Evolutionary conservation across 1,140 invertebrate genomes (phyloP), one percentile per base, ranked within the genome.

Genomic region (Ephestia elutella): DNA sequence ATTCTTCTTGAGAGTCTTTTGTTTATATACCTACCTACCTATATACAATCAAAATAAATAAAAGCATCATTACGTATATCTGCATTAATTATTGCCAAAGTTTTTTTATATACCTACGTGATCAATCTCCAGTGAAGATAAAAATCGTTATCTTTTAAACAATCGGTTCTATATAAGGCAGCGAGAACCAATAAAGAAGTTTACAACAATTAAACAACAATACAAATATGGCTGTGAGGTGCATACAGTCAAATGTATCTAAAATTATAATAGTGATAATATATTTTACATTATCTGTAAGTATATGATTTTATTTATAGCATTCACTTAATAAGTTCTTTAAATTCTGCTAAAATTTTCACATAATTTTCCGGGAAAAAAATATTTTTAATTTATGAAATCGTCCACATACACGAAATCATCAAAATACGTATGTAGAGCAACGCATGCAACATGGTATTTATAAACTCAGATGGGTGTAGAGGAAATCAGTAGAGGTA

Each of bases 61-160:
- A 11, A 44, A n/a, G n/a, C n/a, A n/a, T n/a, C n/a, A n/a, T n/a
- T n/a, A n/a, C n/a, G n/a, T n/a, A n/a, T n/a, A n/a, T n/a, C n/a
- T n/a, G n/a, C n/a, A 15, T 1, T 13, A n/a, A 44, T 15, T 15
- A 44, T 15, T 44, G 38, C 13, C 38, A 35, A 35, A 15, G 5
- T 44, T 44, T 44, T 1, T 25, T 25, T 2, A 25, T 25, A 25
- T 3, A 25, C 2, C 21, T 25, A 73, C 68, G 66, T 71, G 68
- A 57, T 63, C 57, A 68, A 76, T 76, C 73, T 57, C 18, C 62
- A 8, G 53, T 51, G 57, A 56, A 63, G 59, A 65, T 71, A 57
- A 64, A 54, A 30, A 62, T n/a, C 4, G 63, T 66, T 55, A 55
- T 60, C 49, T 58, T 51, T 44, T 21, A 18, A 48, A 35, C 28